Conservation (phyloP, 23 tunicate genomes). For the Oikopleura albicans region DNA sequence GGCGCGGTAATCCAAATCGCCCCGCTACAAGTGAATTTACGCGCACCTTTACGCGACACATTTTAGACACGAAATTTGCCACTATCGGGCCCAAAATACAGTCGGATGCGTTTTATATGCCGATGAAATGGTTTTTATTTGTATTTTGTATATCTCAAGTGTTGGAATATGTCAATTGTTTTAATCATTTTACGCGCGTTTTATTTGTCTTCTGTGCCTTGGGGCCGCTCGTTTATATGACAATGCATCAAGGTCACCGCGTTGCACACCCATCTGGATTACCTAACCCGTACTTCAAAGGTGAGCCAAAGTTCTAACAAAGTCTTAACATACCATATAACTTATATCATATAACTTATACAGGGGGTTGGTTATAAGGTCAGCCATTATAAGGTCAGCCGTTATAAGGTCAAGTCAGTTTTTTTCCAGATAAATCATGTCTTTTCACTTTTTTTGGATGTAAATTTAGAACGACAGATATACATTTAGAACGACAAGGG, state of each 20-base stretch:
- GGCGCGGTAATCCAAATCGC: neutral
- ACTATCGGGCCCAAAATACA: neutral
- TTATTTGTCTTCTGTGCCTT: neutral
- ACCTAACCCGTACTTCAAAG: slow-evolving; percentile 13
- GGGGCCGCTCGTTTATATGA: neutral
- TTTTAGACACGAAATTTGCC: neutral
- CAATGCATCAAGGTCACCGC: neutral
- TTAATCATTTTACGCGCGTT: neutral
- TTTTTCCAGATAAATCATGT: too few species aligned
- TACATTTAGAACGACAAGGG: too few species aligned
- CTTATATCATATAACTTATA: too few species aligned
- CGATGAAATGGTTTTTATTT: neutral
- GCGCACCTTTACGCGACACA: neutral
- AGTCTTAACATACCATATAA: too few species aligned
- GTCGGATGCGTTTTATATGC: neutral
- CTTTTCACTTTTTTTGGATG: too few species aligned
- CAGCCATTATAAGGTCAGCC: too few species aligned
- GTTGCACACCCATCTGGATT: neutral
- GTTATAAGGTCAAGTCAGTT: too few species aligned
- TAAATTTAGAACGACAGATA: too few species aligned
- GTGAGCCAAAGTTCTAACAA: too few species aligned
- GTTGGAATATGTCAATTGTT: neutral
- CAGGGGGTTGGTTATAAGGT: too few species aligned
- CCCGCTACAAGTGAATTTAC: neutral
- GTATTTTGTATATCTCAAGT: neutral